Base-by-base conservation (phyloP, 1,140 invertebrate species). In the Chlorops oryzae region DNA sequence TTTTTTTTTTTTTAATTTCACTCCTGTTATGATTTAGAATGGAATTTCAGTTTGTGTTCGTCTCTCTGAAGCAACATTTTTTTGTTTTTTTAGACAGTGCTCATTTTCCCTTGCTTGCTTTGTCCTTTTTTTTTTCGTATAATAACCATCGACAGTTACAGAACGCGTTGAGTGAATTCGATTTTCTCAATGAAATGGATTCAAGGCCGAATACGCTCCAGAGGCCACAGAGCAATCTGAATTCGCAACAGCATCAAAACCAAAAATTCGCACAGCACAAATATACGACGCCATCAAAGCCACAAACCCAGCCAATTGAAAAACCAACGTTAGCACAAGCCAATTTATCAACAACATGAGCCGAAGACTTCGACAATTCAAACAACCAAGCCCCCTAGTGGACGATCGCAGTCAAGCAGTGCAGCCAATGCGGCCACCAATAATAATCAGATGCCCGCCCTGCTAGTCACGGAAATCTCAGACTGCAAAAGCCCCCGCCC, bases 101-200 rank as follows among this genome's bases (percentile, higher is more conserved):
- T n/a, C n/a, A n/a, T n/a, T n/a, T n/a, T n/a, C n/a, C n/a, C n/a
- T n/a, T n/a, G n/a, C n/a, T n/a, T n/a, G n/a, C n/a, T n/a, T n/a
- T n/a, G 18, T 56, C 37, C 50, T 53, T 50, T 39, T 47, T 54
- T 42, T 57, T 50, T 64, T 54, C 52, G 59, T 53, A 46, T 55
- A 50, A 57, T 64, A 69, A 59, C 55, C 54, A 52, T 71, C 78
- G 80, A 73, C 78, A 88, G 81, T 81, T 88, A 67, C 85, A 90
- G 79, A 86, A 80, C 74, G 88, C 86, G 69, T 78, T 88, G 74
- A 80, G 82, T 66, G 85, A 88, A 74, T 92, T 92, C 80, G 88
- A 92, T 77, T 91, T 92, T 76, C 81, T 92, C 73, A 81, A 87
- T 58, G 63, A 65, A 41, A 48, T 72, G 65, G 69, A 71, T 50